These are phyloP conservation scores for Nycticorax nycticorax DNA, from an alignment of 2,113 vertebrate species.

Conservation along the genomic window DNA sequence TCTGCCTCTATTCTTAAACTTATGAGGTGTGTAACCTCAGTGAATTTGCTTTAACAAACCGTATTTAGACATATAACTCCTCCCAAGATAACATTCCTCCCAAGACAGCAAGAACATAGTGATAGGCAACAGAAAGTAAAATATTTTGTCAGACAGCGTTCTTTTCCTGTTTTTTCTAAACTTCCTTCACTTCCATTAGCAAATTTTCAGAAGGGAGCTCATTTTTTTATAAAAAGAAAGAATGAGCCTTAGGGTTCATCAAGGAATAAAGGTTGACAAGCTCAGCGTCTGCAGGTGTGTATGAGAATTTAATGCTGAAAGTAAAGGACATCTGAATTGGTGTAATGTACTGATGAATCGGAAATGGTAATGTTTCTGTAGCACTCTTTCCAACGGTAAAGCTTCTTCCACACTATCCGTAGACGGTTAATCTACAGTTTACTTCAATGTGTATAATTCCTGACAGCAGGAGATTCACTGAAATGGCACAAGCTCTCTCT, in stretches of 20 bases:
- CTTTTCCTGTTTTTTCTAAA: conserved; percentile 3
- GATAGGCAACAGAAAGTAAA: background rate
- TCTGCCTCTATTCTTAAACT: background rate
- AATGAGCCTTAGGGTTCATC: conserved; percentile 37
- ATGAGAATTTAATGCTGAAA: background rate
- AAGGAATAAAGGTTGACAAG: conserved; percentile 1
- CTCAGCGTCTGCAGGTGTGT: background rate
- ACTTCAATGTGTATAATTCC: background rate
- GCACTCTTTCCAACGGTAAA: background rate
- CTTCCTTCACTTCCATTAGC: background rate
- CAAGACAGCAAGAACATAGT: background rate
- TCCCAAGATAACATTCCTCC: background rate
- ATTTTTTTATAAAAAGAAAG: conserved; percentile 41
- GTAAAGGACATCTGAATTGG: background rate
- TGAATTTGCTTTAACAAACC: background rate
- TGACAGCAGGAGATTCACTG: background rate
- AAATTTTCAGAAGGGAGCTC: background rate
- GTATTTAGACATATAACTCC: background rate
- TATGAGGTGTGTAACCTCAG: background rate
- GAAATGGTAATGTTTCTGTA: background rate
- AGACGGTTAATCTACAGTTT: background rate
- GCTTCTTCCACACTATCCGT: background rate
- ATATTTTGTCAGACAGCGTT: background rate
- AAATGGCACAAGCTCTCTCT: conserved; percentile 2
- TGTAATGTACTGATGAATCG: background rate